Percentiles rank a stretch among this genome's conserved stretches.
Conservation (phyloP, 2,797 vertebrate species). For the Eospalax fontanierii region DNA sequence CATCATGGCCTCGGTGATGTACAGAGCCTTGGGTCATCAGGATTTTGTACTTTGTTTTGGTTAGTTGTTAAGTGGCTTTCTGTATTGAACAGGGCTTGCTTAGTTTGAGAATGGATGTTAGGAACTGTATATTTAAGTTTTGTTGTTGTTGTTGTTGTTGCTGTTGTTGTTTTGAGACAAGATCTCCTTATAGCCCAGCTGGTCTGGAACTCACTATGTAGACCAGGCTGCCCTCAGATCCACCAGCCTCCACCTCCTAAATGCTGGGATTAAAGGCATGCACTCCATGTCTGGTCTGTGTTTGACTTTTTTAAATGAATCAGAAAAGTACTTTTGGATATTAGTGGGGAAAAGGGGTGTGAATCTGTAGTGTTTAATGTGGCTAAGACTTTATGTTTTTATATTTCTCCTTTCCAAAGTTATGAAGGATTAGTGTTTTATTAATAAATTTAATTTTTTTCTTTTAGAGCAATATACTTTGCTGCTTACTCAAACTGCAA, state of each 20-base stretch:
- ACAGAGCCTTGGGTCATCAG: slow-evolving; percentile 59
- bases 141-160: too few species aligned
- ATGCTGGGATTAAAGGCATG: too few species aligned
- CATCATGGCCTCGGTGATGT: not conserved
- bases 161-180: too few species aligned
- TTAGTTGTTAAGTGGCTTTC: slow-evolving; percentile 84
- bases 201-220: too few species aligned
- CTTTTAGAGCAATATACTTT: slow-evolving; percentile 98
- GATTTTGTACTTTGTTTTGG: slow-evolving; percentile 74
- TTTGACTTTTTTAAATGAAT: slow-evolving; percentile 83
- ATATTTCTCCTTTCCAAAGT: slow-evolving; percentile 50
- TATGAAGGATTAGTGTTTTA: slow-evolving; percentile 39
- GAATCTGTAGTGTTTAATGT: slow-evolving; percentile 69
- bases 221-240: too few species aligned
- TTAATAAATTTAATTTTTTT: slow-evolving; percentile 67
- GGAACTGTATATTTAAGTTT: slow-evolving; percentile 75
- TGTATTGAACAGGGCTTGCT: slow-evolving; percentile 79
- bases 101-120: slow-evolving; percentile 76
- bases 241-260: too few species aligned
- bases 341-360: slow-evolving; percentile 80
- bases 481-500: slow-evolving; percentile 98
- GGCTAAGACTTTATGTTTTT: slow-evolving; percentile 40
- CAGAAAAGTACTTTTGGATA: slow-evolving; percentile 77
- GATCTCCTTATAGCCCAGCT: too few species aligned
- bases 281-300: not conserved